phyloP scores from a whole-genome alignment of 2,113 vertebrate species.

The Cynoglossus semilaevis region DNA sequence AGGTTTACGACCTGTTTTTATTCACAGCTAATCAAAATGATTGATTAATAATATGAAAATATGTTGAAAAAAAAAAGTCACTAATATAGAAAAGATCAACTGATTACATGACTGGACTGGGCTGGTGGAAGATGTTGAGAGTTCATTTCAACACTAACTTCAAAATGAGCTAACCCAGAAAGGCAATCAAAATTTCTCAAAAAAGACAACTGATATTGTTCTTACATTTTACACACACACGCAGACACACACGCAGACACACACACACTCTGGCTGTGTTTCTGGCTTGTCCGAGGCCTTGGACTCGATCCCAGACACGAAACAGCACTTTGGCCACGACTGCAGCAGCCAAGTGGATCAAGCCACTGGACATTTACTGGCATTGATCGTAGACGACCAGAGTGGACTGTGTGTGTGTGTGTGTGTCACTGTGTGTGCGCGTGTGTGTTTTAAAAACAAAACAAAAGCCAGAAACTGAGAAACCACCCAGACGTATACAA shows the following conservation, averaged over 20 bases:
- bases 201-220: neutral
- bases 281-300: slow-evolving; percentile 52
- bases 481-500: slow-evolving; percentile 15
- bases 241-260: slow-evolving; percentile 6
- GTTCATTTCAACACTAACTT: too few species aligned
- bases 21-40: too few species aligned
- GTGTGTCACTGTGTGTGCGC: slow-evolving; percentile 22
- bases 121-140: too few species aligned
- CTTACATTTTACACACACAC: slow-evolving; percentile 15
- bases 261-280: slow-evolving; percentile 23
- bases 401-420: slow-evolving; percentile 27
- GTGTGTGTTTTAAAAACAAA: slow-evolving; percentile 35
- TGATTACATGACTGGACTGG: too few species aligned
- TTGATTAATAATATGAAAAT: too few species aligned
- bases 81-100: too few species aligned
- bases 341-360: slow-evolving; percentile 59
- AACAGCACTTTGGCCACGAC: slow-evolving; percentile 35
- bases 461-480: slow-evolving; percentile 35
- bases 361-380: slow-evolving; percentile 30
- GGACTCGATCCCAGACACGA: slow-evolving; percentile 50
- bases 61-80: too few species aligned
- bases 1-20: too few species aligned
- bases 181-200: neutral
- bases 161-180: too few species aligned
- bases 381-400: slow-evolving; percentile 59